These are phyloP conservation scores for Belgica antarctica DNA, from an alignment of 2,888 invertebrate species.

Conservation along the genomic window DNA sequence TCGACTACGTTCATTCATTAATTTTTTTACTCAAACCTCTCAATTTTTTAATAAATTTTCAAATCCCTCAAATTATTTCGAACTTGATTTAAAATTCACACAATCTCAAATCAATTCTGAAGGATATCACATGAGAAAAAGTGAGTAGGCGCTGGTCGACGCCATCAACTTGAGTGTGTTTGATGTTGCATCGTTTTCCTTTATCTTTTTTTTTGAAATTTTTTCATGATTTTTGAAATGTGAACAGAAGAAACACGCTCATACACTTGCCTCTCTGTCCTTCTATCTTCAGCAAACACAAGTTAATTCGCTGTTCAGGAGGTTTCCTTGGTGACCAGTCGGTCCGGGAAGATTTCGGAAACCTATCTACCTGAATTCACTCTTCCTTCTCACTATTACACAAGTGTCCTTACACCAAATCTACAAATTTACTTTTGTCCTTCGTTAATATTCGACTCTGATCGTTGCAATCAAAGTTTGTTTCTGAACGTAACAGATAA, in stretches of 20 bases:
- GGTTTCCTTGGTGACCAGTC: too few species aligned
- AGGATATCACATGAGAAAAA: conserved; percentile 40
- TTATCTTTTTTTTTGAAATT: conserved; percentile 46
- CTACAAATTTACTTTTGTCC: too few species aligned
- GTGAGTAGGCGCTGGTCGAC: conserved; percentile 35
- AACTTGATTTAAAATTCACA: neutral
- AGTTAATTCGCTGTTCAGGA: too few species aligned
- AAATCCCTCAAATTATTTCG: neutral
- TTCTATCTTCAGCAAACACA: neutral
- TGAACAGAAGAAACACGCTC: conserved; percentile 4
- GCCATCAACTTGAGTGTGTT: conserved; percentile 35
- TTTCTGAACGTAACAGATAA: conserved; percentile 42
- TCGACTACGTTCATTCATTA: neutral
- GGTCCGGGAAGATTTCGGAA: too few species aligned
- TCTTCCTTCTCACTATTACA: too few species aligned
- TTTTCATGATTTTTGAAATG: conserved; percentile 44
- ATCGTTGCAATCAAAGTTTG: neutral
- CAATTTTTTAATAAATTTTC: neutral
- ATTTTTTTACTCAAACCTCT: neutral
- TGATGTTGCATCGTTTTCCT: conserved; percentile 46
- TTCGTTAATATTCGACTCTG: too few species aligned
- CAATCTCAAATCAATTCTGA: too few species aligned
- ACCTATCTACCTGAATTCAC: too few species aligned
- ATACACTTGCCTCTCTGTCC: conserved; percentile 4
- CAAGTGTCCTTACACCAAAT: too few species aligned